Conservation (phyloP, 2,797 vertebrate species). For the Mallotus villosus region DNA sequence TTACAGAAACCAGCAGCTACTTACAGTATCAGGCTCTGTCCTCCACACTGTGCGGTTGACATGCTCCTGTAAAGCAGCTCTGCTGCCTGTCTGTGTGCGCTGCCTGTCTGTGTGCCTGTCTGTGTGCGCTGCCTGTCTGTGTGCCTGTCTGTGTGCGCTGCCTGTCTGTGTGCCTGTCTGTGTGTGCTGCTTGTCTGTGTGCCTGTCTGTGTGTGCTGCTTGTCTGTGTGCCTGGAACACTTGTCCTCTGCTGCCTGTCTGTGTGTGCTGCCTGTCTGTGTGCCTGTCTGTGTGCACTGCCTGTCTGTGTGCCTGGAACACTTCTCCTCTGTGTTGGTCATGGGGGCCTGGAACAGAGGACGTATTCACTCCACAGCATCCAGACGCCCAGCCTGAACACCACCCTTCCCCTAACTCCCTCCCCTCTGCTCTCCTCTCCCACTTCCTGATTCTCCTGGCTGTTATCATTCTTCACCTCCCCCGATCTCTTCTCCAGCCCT, state of each 20-base stretch:
- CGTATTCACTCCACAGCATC: conserved; percentile 62
- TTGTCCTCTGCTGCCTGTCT: no score
- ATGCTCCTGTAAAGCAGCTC: conserved; percentile 16
- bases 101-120: no score
- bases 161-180: no score
- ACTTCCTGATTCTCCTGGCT: neutral
- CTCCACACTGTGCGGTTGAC: conserved; percentile 32
- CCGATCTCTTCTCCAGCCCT: neutral
- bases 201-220: no score
- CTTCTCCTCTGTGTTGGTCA: conserved; percentile 43
- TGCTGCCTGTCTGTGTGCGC: no score
- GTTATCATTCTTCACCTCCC: neutral
- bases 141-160: no score
- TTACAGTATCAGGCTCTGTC: conserved; percentile 28
- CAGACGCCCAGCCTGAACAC: conserved; percentile 38
- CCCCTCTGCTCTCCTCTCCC: neutral
- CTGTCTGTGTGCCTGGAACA: conserved; percentile 36
- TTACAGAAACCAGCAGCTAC: conserved; percentile 2
- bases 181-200: no score
- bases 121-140: no score
- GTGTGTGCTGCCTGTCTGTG: no score
- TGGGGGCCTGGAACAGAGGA: conserved; percentile 57
- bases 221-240: no score
- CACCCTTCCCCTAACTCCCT: conserved; percentile 13
- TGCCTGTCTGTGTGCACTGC: neutral